These are phyloP conservation scores for Nephila pilipes DNA, from an alignment of 1,140 invertebrate genomes.

Conservation along the genomic window DNA sequence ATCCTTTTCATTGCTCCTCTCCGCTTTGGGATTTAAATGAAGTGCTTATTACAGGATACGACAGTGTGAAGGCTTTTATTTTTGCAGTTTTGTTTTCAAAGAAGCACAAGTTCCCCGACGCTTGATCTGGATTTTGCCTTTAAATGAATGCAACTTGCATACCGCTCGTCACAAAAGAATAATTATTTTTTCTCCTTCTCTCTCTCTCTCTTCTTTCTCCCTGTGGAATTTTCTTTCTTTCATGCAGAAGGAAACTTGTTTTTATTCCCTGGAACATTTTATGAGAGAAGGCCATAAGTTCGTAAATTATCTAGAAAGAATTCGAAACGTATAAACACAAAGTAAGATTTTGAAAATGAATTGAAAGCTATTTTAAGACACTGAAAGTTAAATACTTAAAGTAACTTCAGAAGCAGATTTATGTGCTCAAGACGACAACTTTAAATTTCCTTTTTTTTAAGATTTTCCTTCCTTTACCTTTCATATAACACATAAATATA, in stretches of 20 bases:
- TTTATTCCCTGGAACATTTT: not conserved
- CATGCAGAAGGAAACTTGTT: not conserved
- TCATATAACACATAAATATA: too few relatives aligned
- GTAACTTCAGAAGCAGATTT: too few relatives aligned
- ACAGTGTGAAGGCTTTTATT: not conserved
- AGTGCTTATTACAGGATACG: conserved; percentile 40
- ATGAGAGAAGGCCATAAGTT: conserved; percentile 11
- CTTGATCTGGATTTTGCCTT: conserved; percentile 3
- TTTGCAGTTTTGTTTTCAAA: conserved; percentile 18
- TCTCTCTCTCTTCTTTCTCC: not conserved
- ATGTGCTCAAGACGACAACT: too few relatives aligned
- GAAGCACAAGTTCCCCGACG: not conserved
- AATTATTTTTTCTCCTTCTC: not conserved
- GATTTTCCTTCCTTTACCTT: too few relatives aligned
- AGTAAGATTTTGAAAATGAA: not conserved
- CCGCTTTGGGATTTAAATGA: conserved; percentile 63
- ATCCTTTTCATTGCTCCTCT: conserved; percentile 68
- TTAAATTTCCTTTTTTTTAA: too few relatives aligned
- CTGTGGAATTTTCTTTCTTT: not conserved
- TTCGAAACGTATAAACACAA: not conserved
- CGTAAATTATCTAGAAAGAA: not conserved
- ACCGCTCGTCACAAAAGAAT: not conserved
- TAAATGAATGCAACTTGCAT: not conserved
- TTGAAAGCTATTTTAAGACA: not conserved
- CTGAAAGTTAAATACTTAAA: not conserved